phyloP scores from a whole-genome alignment of 2,797 vertebrate species.

The Pogonophryne albipinna region DNA sequence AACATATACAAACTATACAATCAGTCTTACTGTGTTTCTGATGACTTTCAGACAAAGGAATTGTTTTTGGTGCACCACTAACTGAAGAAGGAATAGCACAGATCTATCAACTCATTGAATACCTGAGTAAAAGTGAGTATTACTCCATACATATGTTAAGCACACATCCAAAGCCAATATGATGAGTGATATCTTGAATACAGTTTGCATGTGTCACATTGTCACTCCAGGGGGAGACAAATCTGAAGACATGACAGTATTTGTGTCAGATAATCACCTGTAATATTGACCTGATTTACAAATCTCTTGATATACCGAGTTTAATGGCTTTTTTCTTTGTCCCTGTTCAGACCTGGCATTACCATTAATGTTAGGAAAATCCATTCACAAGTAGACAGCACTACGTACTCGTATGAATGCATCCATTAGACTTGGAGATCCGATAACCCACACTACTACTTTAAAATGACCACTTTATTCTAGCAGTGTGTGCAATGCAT shows the following conservation, averaged over 20 bases:
- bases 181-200: slow-evolving; percentile 6
- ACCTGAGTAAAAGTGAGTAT: slow-evolving; percentile 96
- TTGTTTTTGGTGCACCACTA: slow-evolving; percentile 95
- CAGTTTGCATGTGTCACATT: slow-evolving; percentile 7
- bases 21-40: slow-evolving; percentile 2
- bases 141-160: not conserved
- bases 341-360: too few species aligned
- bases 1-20: not conserved
- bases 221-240: not conserved
- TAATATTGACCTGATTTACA: not conserved
- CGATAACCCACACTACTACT: too few species aligned
- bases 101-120: slow-evolving; percentile 97
- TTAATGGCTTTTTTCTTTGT: not conserved
- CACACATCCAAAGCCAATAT: not conserved
- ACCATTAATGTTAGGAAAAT: too few species aligned
- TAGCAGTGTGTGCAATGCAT: too few species aligned
- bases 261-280: not conserved
- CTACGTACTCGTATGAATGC: too few species aligned
- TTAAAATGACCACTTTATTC: too few species aligned
- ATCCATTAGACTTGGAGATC: too few species aligned
- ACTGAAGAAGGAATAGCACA: slow-evolving; percentile 98
- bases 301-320: not conserved
- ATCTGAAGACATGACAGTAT: not conserved
- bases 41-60: slow-evolving; percentile 89
- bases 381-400: too few species aligned